Conservation (phyloP, 1,140 invertebrate species). For the Nasonia vitripennis region DNA sequence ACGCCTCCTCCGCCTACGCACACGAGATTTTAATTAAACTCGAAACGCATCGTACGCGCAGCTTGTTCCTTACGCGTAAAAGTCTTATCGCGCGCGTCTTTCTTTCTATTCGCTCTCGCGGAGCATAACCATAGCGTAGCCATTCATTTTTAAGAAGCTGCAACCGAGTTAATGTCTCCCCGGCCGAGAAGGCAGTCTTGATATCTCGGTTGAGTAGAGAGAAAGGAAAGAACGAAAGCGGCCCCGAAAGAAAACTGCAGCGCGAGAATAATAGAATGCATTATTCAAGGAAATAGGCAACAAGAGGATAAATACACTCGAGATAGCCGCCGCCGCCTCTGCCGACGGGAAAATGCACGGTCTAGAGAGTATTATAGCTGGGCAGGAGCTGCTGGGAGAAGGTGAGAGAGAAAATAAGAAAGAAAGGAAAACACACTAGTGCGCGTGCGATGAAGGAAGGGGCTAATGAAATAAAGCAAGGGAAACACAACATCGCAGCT, state of each 20-base stretch:
- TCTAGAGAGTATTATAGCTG: neutral
- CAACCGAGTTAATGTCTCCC: neutral
- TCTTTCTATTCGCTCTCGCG: no score
- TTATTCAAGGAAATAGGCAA: constrained; percentile 49
- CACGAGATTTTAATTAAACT: no score
- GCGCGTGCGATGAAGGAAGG: constrained; percentile 21
- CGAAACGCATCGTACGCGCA: no score
- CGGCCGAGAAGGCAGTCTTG: neutral
- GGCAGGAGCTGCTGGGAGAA: neutral
- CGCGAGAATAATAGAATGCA: constrained; percentile 42
- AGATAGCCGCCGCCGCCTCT: neutral
- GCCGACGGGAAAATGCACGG: constrained; percentile 22
- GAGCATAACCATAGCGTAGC: neutral
- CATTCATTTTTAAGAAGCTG: neutral
- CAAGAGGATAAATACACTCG: constrained; percentile 43
- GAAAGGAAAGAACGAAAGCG: neutral
- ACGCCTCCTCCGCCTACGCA: no score
- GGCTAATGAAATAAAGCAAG: constrained; percentile 26
- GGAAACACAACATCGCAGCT: neutral
- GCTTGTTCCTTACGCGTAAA: no score
- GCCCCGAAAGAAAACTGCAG: constrained; percentile 17
- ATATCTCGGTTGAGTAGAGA: neutral
- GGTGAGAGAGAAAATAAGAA: neutral
- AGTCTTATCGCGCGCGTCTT: no score
- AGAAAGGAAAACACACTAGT: constrained; percentile 7